phyloP scores from a whole-genome alignment of 2,113 vertebrate species.

The Eubucco bourcierii region DNA sequence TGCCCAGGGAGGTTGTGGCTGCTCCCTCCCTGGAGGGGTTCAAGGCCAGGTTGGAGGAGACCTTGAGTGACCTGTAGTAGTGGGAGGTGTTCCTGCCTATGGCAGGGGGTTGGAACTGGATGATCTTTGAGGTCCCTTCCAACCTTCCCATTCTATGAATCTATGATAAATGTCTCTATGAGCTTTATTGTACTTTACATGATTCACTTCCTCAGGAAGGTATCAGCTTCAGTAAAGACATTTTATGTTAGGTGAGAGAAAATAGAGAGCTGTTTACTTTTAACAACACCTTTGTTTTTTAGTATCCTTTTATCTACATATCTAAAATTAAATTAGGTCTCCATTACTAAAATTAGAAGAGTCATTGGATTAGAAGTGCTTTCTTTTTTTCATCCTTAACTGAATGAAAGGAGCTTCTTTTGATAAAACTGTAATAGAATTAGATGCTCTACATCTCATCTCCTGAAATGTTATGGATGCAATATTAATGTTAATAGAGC shows the following conservation, averaged over 20 bases:
- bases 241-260: slow-evolving; percentile 5
- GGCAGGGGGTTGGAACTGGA: too few relatives aligned
- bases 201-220: background rate
- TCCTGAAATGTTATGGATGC: slow-evolving; percentile 40
- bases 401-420: slow-evolving; percentile 65
- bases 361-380: slow-evolving; percentile 68
- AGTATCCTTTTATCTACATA: slow-evolving; percentile 66
- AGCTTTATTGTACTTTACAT: background rate
- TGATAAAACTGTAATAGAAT: slow-evolving; percentile 69
- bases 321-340: slow-evolving; percentile 75
- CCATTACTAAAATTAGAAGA: slow-evolving; percentile 79
- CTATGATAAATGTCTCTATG: background rate
- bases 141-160: too few relatives aligned
- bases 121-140: too few relatives aligned
- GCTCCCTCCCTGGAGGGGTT: too few relatives aligned
- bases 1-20: too few relatives aligned
- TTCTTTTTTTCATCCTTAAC: slow-evolving; percentile 59
- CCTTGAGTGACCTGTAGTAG: too few relatives aligned
- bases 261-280: slow-evolving; percentile 29
- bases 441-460: slow-evolving; percentile 54
- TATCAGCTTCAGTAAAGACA: background rate
- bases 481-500: slow-evolving; percentile 54
- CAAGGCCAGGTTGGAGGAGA: too few relatives aligned
- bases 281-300: slow-evolving; percentile 51
- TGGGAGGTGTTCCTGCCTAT: too few relatives aligned